Evolutionary conservation across 2,888 invertebrate genomes (phyloP), one percentile per base, ranked within the genome.

Genomic region (Leptothorax acervorum): DNA sequence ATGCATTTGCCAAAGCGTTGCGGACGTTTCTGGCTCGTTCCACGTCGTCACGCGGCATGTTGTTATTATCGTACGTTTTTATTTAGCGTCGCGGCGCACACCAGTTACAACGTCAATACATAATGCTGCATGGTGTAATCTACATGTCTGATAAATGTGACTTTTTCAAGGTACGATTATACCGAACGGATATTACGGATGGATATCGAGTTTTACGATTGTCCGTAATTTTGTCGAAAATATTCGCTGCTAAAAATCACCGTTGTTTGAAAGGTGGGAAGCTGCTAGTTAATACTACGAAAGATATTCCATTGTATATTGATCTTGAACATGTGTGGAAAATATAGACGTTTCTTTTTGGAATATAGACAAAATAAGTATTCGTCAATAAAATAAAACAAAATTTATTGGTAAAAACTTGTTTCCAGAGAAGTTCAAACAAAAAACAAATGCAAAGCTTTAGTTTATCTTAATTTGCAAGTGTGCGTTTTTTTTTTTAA

Each of bases 1-100:
- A 92, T 92, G 92, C 92, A 92, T 92, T 92, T 92, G 91, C 90
- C 91, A 90, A 91, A 93, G 91, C 89, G 90, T 91, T 89, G 88
- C 89, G 90, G 89, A 88, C 87, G 85, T 89, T 89, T 88, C 89
- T 91, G 86, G 85, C 90, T 87, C 92, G 86, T 90, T 88, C 90
- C 89, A 88, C 88, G 88, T 89, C 91, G 89, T 88, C 90, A 86
- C 89, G 84, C 89, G 86, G 87, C 86, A 84, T 86, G 87, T 90
- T 89, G 88, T 90, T 91, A 89, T 90, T 89, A 91, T 90, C 86
- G 88, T 82, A 85, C 86, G 91, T 91, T 92, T 92, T 91, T 92
- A 91, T 92, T 91, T 87, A 87, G 84, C 86, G 83, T 78, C 86
- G 84, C 84, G 83, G 63, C 82, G 78, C 63, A 63, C 78, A 60